Evolutionary conservation across 2,113 vertebrate genomes (phyloP).

Genomic region (Panurus biarmicus): DNA sequence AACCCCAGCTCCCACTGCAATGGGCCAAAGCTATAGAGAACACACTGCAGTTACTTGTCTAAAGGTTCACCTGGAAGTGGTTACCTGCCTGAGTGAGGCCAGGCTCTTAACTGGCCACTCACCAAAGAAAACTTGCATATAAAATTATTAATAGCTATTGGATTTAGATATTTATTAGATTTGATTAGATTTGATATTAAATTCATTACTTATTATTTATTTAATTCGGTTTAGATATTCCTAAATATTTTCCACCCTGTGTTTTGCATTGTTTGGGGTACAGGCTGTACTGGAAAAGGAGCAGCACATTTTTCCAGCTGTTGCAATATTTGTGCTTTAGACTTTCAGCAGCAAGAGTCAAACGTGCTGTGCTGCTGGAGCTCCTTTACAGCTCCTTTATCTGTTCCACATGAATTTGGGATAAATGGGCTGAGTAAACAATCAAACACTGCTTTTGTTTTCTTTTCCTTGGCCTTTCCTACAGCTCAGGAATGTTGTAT

Average conservation of each 20-base stretch:
- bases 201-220: too few relatives aligned
- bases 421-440: constrained; percentile 26
- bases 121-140: too few relatives aligned
- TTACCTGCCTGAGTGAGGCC: background rate
- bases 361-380: background rate
- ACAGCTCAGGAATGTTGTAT: background rate
- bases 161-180: too few relatives aligned
- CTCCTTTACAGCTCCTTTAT: background rate
- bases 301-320: background rate
- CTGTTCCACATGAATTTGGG: background rate
- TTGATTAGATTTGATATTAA: too few relatives aligned
- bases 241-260: background rate
- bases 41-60: background rate
- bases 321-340: background rate
- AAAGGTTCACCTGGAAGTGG: background rate
- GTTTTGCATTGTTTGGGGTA: background rate
- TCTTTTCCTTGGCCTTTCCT: background rate
- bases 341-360: background rate
- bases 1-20: background rate
- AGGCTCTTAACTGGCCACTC: background rate
- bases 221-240: too few relatives aligned
- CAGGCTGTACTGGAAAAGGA: background rate
- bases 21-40: background rate
- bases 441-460: background rate
- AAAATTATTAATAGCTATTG: too few relatives aligned